phyloP scores from a whole-genome alignment of 2,797 vertebrate genomes.

The Danio choprae region DNA sequence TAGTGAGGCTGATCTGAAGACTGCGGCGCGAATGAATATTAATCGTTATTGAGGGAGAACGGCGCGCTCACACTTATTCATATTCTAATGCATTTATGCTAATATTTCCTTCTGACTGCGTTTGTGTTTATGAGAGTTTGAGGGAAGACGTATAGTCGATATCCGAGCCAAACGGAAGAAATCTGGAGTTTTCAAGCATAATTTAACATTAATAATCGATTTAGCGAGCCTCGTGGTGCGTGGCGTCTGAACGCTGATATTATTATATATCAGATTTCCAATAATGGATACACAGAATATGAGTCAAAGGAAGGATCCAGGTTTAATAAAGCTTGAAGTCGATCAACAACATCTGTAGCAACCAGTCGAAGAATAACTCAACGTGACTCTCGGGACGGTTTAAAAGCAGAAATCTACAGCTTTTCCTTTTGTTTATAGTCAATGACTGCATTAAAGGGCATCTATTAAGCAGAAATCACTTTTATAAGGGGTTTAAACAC shows the following conservation, averaged over 20 bases:
- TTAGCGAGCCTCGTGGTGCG: background rate
- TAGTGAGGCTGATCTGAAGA: conserved; percentile 60
- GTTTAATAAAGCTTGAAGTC: conserved; percentile 15
- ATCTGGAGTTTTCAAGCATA: conserved; percentile 37
- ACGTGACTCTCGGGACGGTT: background rate
- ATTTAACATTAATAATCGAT: conserved; percentile 43
- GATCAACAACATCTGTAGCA: background rate
- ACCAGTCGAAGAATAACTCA: background rate
- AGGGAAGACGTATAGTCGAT: conserved; percentile 48
- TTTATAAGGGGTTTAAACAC: too few relatives aligned
- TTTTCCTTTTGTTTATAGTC: background rate
- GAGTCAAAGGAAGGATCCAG: conserved; percentile 11
- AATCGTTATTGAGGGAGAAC: conserved; percentile 59
- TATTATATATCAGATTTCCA: conserved; percentile 8
- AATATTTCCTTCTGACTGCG: conserved; percentile 41
- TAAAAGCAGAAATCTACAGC: background rate
- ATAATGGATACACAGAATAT: conserved; percentile 7
- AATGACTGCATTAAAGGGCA: too few relatives aligned
- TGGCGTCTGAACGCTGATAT: conserved; percentile 6
- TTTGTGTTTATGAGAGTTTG: conserved; percentile 51
- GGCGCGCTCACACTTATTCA: conserved; percentile 55
- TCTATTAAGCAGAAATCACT: too few relatives aligned
- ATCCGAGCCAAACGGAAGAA: conserved; percentile 35
- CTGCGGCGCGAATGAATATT: conserved; percentile 60
- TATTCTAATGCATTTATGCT: conserved; percentile 65